Percentiles rank a stretch among this genome's conserved stretches.
phyloP scores from a whole-genome alignment of 2,797 vertebrate species.

The Heteromormyrus szaboi region DNA sequence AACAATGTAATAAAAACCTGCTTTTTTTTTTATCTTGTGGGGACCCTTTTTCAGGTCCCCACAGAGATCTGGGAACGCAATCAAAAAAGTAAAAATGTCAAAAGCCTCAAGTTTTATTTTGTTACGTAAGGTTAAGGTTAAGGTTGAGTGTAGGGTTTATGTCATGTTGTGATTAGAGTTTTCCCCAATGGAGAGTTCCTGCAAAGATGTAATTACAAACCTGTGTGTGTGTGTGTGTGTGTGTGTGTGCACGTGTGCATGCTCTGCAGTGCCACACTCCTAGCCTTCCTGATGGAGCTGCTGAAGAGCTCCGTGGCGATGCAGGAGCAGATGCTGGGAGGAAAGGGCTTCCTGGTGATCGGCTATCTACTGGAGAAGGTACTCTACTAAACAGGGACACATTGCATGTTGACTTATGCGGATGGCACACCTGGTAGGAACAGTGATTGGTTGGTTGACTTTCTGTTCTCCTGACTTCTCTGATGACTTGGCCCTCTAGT shows the following conservation, averaged over 20 bases:
- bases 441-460: not conserved
- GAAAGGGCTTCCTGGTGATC: constrained; percentile 79
- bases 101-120: not conserved
- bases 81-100: not conserved
- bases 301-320: constrained; percentile 81
- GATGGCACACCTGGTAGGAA: not conserved
- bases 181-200: not conserved
- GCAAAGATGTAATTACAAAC: not conserved
- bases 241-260: not conserved
- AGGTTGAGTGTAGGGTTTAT: not conserved
- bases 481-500: constrained; percentile 55
- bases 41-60: not conserved
- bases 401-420: not conserved
- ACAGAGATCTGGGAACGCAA: not conserved
- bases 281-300: constrained; percentile 77
- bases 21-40: not conserved
- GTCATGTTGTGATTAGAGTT: not conserved
- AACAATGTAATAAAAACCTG: not conserved
- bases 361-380: constrained; percentile 82
- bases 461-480: not conserved
- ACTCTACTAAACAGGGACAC: constrained; percentile 27
- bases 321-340: constrained; percentile 83
- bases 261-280: constrained; percentile 66
- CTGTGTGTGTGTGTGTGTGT: not conserved
- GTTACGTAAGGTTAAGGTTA: not conserved